Percentiles rank a stretch among this genome's conserved stretches.
Evolutionary conservation across 2,113 vertebrate species (phyloP).

Genomic region (Ia io): DNA sequence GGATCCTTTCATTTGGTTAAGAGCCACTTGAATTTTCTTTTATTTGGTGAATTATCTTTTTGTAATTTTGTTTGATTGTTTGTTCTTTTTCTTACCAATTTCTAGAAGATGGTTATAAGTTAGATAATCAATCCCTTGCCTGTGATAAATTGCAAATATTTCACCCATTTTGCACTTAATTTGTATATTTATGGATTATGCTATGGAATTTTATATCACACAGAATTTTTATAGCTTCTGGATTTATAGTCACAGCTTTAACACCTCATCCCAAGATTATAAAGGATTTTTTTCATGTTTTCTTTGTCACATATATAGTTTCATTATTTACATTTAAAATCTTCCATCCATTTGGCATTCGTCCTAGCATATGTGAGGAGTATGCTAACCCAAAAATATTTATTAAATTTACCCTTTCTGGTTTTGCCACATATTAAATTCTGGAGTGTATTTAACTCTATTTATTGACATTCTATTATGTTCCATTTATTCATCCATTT

Average conservation of each 20-base stretch:
- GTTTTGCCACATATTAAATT: not conserved
- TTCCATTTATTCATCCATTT: not conserved
- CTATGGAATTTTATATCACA: not conserved
- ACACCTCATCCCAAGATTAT: not conserved
- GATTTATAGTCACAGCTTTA: not conserved
- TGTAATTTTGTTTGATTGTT: not conserved
- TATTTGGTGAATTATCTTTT: not conserved
- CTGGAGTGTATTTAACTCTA: not conserved
- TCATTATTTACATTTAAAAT: conserved; percentile 22
- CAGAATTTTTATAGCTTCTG: not conserved
- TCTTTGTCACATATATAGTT: not conserved
- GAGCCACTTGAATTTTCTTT: not conserved
- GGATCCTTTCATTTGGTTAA: conserved; percentile 11
- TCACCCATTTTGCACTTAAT: not conserved
- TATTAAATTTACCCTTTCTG: not conserved
- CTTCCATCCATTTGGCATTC: not conserved
- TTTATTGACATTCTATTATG: not conserved
- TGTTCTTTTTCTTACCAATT: not conserved
- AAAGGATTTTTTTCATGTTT: not conserved
- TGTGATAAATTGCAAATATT: not conserved
- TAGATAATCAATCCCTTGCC: not conserved
- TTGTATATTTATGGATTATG: not conserved
- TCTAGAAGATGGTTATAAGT: not conserved
- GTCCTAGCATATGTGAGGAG: not conserved
- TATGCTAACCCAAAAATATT: not conserved